phyloP scores from a whole-genome alignment of 2,797 vertebrate species.

The Molossus alvarezi region DNA sequence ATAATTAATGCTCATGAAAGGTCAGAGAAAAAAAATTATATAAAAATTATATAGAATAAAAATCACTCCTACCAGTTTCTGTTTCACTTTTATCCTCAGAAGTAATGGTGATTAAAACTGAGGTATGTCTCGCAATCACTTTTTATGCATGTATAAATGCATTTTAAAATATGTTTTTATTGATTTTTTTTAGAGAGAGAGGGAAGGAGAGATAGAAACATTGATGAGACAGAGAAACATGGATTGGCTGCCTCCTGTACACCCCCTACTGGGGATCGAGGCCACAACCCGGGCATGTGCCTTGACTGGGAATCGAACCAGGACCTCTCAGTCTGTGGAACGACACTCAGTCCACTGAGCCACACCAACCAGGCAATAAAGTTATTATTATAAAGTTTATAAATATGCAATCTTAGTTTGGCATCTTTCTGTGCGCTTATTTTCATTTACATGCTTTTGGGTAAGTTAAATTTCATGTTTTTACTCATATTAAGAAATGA shows the following conservation, averaged over 20 bases:
- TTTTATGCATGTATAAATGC: neutral
- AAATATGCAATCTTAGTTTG: neutral
- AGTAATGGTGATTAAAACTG: neutral
- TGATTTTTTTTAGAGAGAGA: too few species aligned
- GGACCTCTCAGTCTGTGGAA: too few species aligned
- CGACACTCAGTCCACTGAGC: too few species aligned
- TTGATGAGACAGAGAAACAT: too few species aligned
- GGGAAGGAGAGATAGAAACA: too few species aligned
- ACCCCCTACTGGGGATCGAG: too few species aligned
- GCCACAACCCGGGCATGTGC: too few species aligned
- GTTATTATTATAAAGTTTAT: slow-evolving; percentile 4
- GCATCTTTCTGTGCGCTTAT: neutral
- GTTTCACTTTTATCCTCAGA: slow-evolving; percentile 17
- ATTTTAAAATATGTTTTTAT: too few species aligned
- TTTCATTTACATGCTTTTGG: slow-evolving; percentile 19
- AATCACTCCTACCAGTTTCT: neutral
- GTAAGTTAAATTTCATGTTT: neutral
- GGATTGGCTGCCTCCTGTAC: too few species aligned
- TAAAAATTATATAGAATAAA: slow-evolving; percentile 52
- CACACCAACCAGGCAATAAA: neutral
- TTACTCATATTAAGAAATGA: slow-evolving; percentile 47
- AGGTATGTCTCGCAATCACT: neutral
- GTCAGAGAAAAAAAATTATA: slow-evolving; percentile 40
- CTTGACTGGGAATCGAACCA: too few species aligned
- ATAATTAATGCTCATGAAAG: slow-evolving; percentile 32